phyloP scores from a whole-genome alignment of 1,140 invertebrate genomes.

The Venturia canescens region DNA sequence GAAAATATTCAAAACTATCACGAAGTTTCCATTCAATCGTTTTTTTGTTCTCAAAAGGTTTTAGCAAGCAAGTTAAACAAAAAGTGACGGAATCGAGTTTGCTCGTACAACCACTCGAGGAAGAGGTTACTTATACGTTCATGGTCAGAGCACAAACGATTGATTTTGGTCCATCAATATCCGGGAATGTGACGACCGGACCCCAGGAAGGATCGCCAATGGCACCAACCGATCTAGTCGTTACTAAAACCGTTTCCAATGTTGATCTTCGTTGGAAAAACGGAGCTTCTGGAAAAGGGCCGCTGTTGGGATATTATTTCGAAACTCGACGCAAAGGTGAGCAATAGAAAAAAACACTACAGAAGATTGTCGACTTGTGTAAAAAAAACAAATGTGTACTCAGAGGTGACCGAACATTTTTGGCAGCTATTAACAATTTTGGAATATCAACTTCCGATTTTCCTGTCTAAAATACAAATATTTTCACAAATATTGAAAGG shows the following conservation, averaged over 20 bases:
- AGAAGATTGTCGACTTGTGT: conserved; percentile 16
- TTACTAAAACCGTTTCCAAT: conserved; percentile 88
- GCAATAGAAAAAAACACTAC: conserved; percentile 50
- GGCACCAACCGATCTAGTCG: conserved; percentile 83
- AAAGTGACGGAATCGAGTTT: conserved; percentile 90
- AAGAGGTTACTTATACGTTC: conserved; percentile 95
- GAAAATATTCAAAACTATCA: too few species aligned
- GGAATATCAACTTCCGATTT: background rate
- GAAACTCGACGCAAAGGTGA: conserved; percentile 92
- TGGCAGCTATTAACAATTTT: too few species aligned
- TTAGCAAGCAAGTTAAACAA: conserved; percentile 96
- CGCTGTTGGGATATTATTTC: conserved; percentile 94
- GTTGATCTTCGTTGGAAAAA: conserved; percentile 94
- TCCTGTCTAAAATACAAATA: background rate
- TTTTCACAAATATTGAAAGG: too few species aligned
- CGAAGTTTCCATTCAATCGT: too few species aligned
- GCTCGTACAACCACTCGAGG: conserved; percentile 90
- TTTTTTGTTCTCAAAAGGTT: conserved; percentile 76
- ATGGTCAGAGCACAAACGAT: conserved; percentile 93
- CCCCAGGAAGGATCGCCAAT: conserved; percentile 95
- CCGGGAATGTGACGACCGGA: conserved; percentile 93
- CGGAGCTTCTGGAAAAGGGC: conserved; percentile 88
- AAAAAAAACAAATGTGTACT: conserved; percentile 36
- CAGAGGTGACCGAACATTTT: background rate
- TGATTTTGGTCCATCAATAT: conserved; percentile 87